A percentile compares a stretch with the other conserved stretches of the same genome.
phyloP scores from a whole-genome alignment of 2,797 vertebrate species.

The Euphonia xanthogaster region DNA sequence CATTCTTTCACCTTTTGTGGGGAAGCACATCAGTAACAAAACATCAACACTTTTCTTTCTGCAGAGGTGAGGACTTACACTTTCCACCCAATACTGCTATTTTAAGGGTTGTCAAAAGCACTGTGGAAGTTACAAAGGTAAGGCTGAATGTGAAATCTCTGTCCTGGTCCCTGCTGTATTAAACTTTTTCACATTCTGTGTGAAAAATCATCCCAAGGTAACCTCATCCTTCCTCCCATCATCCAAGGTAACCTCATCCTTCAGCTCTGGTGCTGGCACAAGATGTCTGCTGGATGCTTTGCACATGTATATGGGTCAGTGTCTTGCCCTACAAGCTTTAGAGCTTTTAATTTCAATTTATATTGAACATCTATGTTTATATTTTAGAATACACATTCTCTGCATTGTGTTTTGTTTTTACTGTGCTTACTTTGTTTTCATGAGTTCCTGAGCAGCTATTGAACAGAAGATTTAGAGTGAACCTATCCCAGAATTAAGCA shows the following conservation, averaged over 20 bases:
- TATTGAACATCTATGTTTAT: not conserved
- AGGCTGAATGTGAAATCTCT: not conserved
- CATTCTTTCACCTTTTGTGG: not conserved
- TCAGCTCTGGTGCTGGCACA: not conserved
- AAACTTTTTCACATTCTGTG: not conserved
- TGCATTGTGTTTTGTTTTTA: not conserved
- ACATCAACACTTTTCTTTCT: not conserved
- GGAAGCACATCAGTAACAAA: not conserved
- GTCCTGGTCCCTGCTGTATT: not conserved
- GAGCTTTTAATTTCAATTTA: not conserved
- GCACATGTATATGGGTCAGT: accelerated
- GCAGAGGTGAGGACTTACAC: not conserved
- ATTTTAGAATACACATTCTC: not conserved
- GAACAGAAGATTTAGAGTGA: not conserved
- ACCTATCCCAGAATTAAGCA: not conserved
- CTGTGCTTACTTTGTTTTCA: not conserved
- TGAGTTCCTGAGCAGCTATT: not conserved
- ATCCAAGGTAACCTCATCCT: not conserved
- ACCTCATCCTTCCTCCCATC: not conserved
- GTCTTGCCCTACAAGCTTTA: not conserved
- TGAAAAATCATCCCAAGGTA: not conserved
- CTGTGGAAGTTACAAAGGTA: not conserved
- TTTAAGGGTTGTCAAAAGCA: not conserved
- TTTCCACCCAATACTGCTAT: not conserved
- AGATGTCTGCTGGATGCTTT: not conserved